Percentiles rank a stretch among this genome's conserved stretches.
Conservation (phyloP, 2,888 invertebrate genomes). For the Dichetophora obliterata region DNA sequence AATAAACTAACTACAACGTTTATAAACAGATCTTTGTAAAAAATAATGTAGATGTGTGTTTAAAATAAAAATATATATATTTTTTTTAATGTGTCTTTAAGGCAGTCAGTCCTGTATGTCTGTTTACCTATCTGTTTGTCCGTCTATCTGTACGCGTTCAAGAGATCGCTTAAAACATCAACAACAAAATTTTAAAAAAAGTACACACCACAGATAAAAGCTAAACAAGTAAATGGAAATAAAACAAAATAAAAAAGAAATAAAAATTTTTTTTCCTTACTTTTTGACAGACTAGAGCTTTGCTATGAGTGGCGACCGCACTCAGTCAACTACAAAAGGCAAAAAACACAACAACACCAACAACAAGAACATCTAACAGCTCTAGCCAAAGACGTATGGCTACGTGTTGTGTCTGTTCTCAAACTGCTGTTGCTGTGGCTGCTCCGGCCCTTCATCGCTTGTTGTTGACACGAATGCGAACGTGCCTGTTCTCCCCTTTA, state of each 20-base stretch:
- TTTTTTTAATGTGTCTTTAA: background rate
- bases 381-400: background rate
- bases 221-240: conserved; percentile 8
- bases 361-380: conserved; percentile 27
- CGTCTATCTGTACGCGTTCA: conserved; percentile 12
- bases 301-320: conserved; percentile 24
- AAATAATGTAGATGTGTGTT: background rate
- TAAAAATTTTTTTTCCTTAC: background rate
- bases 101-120: background rate
- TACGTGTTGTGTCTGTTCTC: background rate
- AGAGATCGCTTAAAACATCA: conserved; percentile 37
- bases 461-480: conserved; percentile 37
- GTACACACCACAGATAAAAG: conserved; percentile 5
- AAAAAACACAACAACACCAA: conserved; percentile 23
- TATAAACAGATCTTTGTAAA: conserved; percentile 1
- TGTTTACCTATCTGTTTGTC: background rate
- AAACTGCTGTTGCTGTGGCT: conserved; percentile 24
- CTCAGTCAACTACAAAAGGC: conserved; percentile 23
- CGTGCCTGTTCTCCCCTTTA: background rate
- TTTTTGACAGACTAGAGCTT: background rate
- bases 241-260: background rate
- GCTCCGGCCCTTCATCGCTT: conserved; percentile 43
- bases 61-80: background rate
- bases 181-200: conserved; percentile 24
- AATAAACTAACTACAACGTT: background rate